Conservation (phyloP, 2,113 vertebrate species). For the Lipophrys pholis region DNA sequence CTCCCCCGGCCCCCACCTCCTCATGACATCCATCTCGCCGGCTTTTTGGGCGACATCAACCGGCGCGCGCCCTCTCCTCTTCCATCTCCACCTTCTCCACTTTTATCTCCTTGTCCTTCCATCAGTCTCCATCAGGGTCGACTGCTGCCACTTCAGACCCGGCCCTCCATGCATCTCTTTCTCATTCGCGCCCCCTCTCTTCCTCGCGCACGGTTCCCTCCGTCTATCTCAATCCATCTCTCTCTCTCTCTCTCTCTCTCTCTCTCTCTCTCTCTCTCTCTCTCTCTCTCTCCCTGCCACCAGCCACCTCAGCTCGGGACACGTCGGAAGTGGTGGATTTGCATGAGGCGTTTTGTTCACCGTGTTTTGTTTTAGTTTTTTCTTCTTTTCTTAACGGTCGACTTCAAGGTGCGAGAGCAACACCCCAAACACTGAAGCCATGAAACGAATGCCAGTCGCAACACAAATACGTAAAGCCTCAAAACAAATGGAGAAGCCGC, state of each 20-base stretch:
- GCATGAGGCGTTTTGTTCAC: slow-evolving; percentile 23
- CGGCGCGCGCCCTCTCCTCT: slow-evolving; percentile 37
- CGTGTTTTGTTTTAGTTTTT: not conserved
- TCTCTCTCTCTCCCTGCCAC: too few relatives aligned
- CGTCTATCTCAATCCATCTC: slow-evolving; percentile 63
- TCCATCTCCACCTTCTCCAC: slow-evolving; percentile 51
- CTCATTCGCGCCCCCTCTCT: slow-evolving; percentile 52
- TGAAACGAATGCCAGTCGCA: too few relatives aligned
- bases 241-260: not conserved
- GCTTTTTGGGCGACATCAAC: slow-evolving; percentile 47
- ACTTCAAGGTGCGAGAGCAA: too few relatives aligned
- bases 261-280: too few relatives aligned
- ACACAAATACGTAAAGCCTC: too few relatives aligned
- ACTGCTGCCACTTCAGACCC: slow-evolving; percentile 78
- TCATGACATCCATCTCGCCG: slow-evolving; percentile 60
- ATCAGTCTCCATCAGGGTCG: slow-evolving; percentile 79
- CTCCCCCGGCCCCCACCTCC: slow-evolving; percentile 26
- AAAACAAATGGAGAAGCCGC: too few relatives aligned
- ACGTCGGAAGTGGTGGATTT: slow-evolving; percentile 18
- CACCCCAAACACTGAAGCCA: too few relatives aligned
- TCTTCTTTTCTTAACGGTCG: too few relatives aligned
- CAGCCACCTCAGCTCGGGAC: slow-evolving; percentile 1
- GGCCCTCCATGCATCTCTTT: slow-evolving; percentile 77
- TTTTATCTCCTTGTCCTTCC: slow-evolving; percentile 71
- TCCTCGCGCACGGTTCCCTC: slow-evolving; percentile 32